These are phyloP conservation scores for Oceanodroma leucorhoa DNA, from an alignment of 2,797 vertebrate species.

Conservation along the genomic window DNA sequence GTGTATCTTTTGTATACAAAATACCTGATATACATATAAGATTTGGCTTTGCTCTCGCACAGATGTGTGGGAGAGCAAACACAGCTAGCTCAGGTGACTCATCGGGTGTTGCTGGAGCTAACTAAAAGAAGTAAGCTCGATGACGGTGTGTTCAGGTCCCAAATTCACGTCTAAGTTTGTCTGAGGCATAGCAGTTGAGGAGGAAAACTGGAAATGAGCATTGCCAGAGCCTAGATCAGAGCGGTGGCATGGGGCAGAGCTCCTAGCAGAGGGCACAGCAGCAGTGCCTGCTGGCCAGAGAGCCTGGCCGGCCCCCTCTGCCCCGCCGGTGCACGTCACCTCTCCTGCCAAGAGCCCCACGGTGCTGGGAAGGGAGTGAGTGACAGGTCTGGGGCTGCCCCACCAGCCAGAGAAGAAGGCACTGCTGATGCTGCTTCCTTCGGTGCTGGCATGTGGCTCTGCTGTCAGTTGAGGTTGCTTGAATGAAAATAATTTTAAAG, in stretches of 20 bases:
- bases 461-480: not conserved
- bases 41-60: not conserved
- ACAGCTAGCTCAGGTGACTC: not conserved
- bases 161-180: not conserved
- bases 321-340: fast-evolving
- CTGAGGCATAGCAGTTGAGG: not conserved
- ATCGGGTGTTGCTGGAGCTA: not conserved
- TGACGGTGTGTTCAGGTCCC: not conserved
- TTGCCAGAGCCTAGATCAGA: not conserved
- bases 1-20: not conserved
- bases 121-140: not conserved
- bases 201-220: not conserved
- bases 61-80: not conserved
- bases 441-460: not conserved
- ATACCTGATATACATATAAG: not conserved
- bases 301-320: no score
- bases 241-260: not conserved
- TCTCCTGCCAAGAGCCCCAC: not conserved
- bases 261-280: not conserved
- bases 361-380: not conserved
- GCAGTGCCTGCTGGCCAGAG: not conserved
- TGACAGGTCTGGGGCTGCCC: not conserved
- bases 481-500: not conserved
- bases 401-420: not conserved
- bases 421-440: not conserved